Conservation (phyloP, 1,140 invertebrate genomes). For the Cydia pomonella region DNA sequence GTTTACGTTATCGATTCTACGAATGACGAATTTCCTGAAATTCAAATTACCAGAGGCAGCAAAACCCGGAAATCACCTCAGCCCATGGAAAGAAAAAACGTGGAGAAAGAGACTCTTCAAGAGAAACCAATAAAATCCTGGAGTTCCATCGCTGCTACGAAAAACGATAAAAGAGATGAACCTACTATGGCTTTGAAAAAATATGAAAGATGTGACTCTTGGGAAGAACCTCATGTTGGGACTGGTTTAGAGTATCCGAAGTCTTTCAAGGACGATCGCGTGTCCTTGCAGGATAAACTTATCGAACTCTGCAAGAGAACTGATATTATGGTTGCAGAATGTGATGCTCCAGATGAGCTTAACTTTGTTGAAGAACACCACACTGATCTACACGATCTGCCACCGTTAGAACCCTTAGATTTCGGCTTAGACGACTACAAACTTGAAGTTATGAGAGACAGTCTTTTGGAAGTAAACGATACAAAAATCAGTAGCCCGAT, state of each 20-base stretch:
- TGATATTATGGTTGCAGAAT: constrained; percentile 76
- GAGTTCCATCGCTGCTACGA: constrained; percentile 55
- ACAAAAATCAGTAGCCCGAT: constrained; percentile 65
- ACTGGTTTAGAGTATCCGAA: constrained; percentile 42
- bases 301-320: constrained; percentile 72
- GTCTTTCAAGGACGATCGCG: constrained; percentile 42
- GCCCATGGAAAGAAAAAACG: constrained; percentile 46
- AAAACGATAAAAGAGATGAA: constrained; percentile 52
- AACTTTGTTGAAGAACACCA: constrained; percentile 78
- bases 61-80: constrained; percentile 66
- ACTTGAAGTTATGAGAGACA: constrained; percentile 74
- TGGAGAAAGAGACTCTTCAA: constrained; percentile 43
- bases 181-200: constrained; percentile 38
- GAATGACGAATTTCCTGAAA: constrained; percentile 72
- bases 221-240: constrained; percentile 10
- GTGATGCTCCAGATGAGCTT: constrained; percentile 69
- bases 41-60: constrained; percentile 68
- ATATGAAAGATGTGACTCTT: constrained; percentile 36
- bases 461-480: constrained; percentile 65
- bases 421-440: constrained; percentile 74
- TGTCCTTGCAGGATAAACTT: constrained; percentile 70
- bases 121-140: constrained; percentile 40
- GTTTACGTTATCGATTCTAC: constrained; percentile 71
- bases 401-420: constrained; percentile 71
- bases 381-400: constrained; percentile 65